These are phyloP conservation scores for Glossophaga mutica DNA, from an alignment of 2,797 vertebrate genomes.

Conservation along the genomic window DNA sequence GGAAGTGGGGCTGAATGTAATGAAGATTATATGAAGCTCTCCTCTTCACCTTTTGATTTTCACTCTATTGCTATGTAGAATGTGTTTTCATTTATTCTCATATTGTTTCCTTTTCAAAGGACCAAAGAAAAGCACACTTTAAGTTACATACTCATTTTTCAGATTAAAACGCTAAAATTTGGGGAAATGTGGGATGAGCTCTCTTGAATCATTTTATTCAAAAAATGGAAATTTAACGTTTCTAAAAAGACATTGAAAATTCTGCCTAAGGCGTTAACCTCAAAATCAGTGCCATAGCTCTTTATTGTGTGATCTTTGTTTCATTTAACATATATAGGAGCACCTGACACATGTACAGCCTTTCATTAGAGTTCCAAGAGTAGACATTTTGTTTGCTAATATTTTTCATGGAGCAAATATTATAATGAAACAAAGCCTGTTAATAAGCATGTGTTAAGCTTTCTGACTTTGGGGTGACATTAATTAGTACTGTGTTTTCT, in stretches of 20 bases:
- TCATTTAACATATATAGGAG: not conserved
- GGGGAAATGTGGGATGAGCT: conserved; percentile 7
- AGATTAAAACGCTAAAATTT: conserved; percentile 19
- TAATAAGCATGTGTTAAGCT: conserved; percentile 35
- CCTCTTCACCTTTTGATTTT: conserved; percentile 46
- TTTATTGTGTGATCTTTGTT: not conserved
- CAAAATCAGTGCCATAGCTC: not conserved
- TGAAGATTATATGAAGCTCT: conserved; percentile 11
- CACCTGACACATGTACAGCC: not conserved
- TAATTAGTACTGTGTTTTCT: conserved; percentile 48
- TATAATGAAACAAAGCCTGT: conserved; percentile 27
- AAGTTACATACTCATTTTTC: conserved; percentile 13
- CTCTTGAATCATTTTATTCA: conserved; percentile 43
- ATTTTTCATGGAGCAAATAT: conserved; percentile 32
- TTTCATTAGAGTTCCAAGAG: not conserved
- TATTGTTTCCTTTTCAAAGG: conserved; percentile 2
- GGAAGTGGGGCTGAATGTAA: not conserved
- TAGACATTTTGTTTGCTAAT: conserved; percentile 28
- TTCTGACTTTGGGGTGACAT: conserved; percentile 34
- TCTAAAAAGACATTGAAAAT: conserved; percentile 40
- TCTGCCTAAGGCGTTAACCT: conserved; percentile 45
- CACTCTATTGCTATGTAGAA: not conserved
- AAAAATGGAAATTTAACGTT: conserved; percentile 8
- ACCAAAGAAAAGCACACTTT: not conserved
- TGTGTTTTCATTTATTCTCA: not conserved